Base-by-base conservation (phyloP, 2,113 vertebrate genomes). In the Cynocephalus volans region DNA sequence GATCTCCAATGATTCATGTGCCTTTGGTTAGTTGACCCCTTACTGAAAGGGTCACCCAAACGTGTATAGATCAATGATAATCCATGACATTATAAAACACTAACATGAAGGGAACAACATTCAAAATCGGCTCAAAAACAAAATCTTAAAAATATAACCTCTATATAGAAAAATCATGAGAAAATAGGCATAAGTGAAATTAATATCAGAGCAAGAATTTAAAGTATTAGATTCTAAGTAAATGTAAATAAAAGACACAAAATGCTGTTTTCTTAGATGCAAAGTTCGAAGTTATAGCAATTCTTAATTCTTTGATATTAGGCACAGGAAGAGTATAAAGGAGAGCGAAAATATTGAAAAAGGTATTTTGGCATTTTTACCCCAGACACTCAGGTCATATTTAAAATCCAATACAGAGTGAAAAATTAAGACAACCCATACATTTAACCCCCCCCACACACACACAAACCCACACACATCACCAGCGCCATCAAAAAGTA, bases 21-120 rank as follows among this genome's bases (percentile, higher is more conserved):
- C 69, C 96, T 97, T 97, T 98, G 92, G 94, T 97, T 98, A 93
- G 94, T 97, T 98, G 95, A 90, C 73, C 76, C 41, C 83, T 95
- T 67, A 73, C 65, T 88, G 86, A 90, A 80, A 92, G 67, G 79
- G 93, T 92, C 92, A 67, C 60, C 72, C 54, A 81, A 93, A 90
- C 80, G 72, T 18, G 0, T 93, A 69, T 81, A 95, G 92, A 97
- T 98, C 97, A 97, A 86, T 75, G 36, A 97, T 97, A 97, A 98
- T 50, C 84, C 79, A 96, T 92, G 96, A 98, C 96, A 98, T 96
- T 77, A 97, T 90, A 96, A 97, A 98, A 98, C 82, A 58, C 31
- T 98, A 81, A 84, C 58, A 14, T 24, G 64, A 93, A 97, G n/a
- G 86, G 19, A 85, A 60, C 24, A 75, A 52, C 14, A 75, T 54